Conservation (phyloP, 2,797 vertebrate species). For the Cygnus olor region DNA sequence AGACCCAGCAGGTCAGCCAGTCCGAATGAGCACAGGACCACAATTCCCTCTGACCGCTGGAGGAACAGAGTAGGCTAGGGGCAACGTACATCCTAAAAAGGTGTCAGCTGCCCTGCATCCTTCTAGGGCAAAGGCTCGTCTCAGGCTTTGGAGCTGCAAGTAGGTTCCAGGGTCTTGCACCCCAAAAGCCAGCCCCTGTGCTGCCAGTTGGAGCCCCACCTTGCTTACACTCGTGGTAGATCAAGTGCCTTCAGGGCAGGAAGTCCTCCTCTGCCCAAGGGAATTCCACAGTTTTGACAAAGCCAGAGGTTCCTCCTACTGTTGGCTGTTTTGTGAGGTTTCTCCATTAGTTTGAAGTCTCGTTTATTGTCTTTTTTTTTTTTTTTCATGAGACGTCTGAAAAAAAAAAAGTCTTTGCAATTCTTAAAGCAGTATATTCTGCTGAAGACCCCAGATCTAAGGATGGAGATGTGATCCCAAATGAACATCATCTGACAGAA, state of each 20-base stretch:
- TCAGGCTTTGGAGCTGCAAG: not conserved
- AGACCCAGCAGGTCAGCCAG: not conserved
- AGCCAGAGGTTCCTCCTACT: not conserved
- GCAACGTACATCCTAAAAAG: not conserved
- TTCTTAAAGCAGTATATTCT: not conserved
- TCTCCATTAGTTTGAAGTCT: not conserved
- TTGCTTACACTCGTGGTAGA: not conserved
- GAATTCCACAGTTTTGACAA: not conserved
- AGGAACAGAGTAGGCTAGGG: not conserved
- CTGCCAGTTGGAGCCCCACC: not conserved
- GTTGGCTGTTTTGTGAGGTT: not conserved
- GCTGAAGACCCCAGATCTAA: not conserved
- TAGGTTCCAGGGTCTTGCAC: not conserved
- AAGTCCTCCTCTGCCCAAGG: not conserved
- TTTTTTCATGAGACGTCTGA: not conserved
- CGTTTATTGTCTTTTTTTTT: not conserved
- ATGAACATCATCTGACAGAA: not conserved
- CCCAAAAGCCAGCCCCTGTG: fast-evolving
- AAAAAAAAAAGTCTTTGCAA: not conserved
- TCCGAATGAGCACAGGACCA: not conserved
- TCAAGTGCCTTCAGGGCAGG: not conserved
- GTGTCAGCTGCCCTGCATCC: not conserved
- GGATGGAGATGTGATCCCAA: not conserved
- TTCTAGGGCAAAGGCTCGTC: not conserved
- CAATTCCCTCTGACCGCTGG: fast-evolving